Evolutionary conservation across 2,113 vertebrate genomes (phyloP).

Genomic region (Varanus salvator): DNA sequence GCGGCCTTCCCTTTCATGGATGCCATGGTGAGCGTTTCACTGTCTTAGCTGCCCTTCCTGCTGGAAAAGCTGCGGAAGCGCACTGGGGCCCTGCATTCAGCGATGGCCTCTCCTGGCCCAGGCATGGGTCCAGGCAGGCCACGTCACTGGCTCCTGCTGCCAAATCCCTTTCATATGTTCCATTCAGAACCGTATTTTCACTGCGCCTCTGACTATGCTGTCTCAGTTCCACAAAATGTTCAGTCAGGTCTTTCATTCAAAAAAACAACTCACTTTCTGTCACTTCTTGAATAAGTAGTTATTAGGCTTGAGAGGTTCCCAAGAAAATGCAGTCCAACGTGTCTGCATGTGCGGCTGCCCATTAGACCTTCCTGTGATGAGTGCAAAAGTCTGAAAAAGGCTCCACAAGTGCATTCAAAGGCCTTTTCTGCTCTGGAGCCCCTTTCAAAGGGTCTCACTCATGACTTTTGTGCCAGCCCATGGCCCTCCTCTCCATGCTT

Average conservation of each 20-base stretch:
- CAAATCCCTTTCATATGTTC: neutral
- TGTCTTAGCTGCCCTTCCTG: neutral
- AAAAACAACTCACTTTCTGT: neutral
- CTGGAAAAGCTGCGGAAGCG: neutral
- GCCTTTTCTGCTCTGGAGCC: too few species aligned
- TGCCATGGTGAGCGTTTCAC: conserved; percentile 89
- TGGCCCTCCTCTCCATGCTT: too few species aligned
- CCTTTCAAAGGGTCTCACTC: too few species aligned
- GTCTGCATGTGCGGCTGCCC: too few species aligned
- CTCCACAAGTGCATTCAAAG: too few species aligned
- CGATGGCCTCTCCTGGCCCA: neutral
- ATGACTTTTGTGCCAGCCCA: too few species aligned
- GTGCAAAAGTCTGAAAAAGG: too few species aligned
- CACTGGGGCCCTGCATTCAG: neutral
- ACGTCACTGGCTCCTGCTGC: neutral
- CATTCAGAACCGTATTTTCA: neutral
- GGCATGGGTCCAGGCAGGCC: neutral
- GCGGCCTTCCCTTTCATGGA: conserved; percentile 97
- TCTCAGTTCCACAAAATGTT: neutral
- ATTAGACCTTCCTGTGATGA: too few species aligned
- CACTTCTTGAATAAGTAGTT: neutral
- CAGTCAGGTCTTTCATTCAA: neutral
- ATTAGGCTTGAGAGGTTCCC: neutral
- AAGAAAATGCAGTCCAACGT: neutral
- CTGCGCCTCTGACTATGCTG: neutral